phyloP scores from a whole-genome alignment of 2,797 vertebrate genomes.

The Lepilemur septentrionalis region DNA sequence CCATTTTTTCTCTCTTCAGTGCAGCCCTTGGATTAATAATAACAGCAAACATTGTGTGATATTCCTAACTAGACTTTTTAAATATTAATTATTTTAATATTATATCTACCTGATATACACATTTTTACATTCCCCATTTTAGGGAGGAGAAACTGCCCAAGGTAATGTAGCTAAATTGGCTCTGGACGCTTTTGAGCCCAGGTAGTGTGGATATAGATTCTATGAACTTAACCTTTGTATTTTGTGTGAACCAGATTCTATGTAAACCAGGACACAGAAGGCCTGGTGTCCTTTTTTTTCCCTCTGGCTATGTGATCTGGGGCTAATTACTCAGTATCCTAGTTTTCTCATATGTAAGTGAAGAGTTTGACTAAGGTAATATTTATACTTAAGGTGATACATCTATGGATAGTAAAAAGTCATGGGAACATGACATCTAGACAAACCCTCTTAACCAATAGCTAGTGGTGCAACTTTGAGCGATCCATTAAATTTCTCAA shows the following conservation, averaged over 20 bases:
- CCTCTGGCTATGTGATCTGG: background rate
- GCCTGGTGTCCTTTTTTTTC: background rate
- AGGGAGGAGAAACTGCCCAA: background rate
- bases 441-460: background rate
- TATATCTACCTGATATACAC: background rate
- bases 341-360: slow-evolving; percentile 9
- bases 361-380: background rate
- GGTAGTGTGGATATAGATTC: background rate
- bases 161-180: background rate
- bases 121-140: background rate
- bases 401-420: background rate
- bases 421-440: background rate
- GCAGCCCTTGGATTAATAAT: background rate
- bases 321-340: background rate
- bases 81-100: background rate
- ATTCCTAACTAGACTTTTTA: background rate
- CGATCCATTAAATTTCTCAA: background rate
- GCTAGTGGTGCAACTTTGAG: background rate
- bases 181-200: background rate
- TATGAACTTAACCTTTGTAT: background rate
- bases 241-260: background rate
- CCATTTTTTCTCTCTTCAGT: background rate
- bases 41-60: background rate
- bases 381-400: background rate
- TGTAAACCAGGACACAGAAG: background rate